Evolutionary conservation across 2,888 invertebrate species (phyloP).

Genomic region (Meganola albula): DNA sequence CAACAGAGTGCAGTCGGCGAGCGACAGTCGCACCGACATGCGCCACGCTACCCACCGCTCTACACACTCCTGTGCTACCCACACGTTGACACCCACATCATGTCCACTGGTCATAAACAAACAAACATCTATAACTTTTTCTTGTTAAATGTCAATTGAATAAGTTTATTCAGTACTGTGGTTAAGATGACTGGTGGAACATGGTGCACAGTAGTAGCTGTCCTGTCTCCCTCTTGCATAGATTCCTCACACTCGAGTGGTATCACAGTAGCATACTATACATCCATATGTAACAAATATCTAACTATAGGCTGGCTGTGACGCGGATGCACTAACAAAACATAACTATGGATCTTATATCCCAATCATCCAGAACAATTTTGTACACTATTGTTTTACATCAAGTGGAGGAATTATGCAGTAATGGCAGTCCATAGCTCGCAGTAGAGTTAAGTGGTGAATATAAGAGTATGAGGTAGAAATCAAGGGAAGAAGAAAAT

Average conservation of each 20-base stretch:
- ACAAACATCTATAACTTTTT: too few species aligned
- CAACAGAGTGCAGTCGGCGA: too few species aligned
- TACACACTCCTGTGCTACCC: too few species aligned
- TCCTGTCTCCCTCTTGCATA: constrained; percentile 49
- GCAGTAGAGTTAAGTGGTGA: too few species aligned
- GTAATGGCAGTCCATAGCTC: constrained; percentile 15
- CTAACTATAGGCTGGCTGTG: constrained; percentile 55
- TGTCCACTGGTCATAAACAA: too few species aligned
- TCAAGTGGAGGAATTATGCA: constrained; percentile 47
- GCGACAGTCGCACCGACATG: too few species aligned
- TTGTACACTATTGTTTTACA: constrained; percentile 37
- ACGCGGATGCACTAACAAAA: constrained; percentile 66
- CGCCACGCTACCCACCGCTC: too few species aligned
- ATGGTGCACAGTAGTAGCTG: constrained; percentile 26
- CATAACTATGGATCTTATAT: constrained; percentile 47
- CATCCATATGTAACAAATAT: constrained; percentile 54
- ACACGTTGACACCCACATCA: too few species aligned
- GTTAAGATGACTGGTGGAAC: constrained; percentile 12
- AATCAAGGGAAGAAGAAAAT: too few species aligned
- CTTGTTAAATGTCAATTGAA: too few species aligned
- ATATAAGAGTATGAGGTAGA: too few species aligned
- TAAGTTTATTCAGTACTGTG: too few species aligned
- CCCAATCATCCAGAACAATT: constrained; percentile 70
- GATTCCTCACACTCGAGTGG: constrained; percentile 50
- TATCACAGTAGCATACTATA: constrained; percentile 39